phyloP scores from a whole-genome alignment of 2,113 vertebrate genomes.

The Hemiprocne comata region DNA sequence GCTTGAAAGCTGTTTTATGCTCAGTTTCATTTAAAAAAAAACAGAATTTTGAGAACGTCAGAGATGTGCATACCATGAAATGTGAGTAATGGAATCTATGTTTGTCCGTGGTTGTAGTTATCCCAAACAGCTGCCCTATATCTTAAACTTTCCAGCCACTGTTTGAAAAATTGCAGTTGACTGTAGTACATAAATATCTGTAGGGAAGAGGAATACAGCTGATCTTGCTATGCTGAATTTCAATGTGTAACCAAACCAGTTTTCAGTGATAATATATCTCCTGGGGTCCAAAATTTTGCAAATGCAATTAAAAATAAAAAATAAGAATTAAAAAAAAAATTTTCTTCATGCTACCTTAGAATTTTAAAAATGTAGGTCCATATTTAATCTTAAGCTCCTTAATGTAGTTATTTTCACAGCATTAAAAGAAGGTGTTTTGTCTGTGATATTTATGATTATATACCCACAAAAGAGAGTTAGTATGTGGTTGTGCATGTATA shows the following conservation, averaged over 20 bases:
- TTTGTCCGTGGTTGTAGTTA: neutral
- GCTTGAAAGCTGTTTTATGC: neutral
- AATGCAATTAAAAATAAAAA: neutral
- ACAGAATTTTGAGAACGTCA: neutral
- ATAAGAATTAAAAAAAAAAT: neutral
- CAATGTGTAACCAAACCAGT: neutral
- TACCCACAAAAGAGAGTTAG: neutral
- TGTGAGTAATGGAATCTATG: neutral
- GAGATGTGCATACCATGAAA: neutral
- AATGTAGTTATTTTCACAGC: neutral
- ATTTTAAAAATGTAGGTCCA: neutral
- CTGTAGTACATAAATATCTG: neutral
- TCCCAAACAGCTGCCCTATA: neutral
- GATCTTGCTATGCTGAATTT: neutral
- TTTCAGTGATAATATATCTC: neutral
- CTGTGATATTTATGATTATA: neutral
- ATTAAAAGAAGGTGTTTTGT: neutral
- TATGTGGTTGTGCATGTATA: neutral
- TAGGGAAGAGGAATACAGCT: neutral
- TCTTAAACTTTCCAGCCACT: neutral
- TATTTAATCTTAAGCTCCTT: neutral
- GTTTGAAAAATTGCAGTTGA: neutral
- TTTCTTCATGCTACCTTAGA: neutral
- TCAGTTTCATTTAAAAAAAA: neutral
- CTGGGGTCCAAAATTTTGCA: neutral